phyloP scores from a whole-genome alignment of 2,797 vertebrate species.

The Acomys russatus region DNA sequence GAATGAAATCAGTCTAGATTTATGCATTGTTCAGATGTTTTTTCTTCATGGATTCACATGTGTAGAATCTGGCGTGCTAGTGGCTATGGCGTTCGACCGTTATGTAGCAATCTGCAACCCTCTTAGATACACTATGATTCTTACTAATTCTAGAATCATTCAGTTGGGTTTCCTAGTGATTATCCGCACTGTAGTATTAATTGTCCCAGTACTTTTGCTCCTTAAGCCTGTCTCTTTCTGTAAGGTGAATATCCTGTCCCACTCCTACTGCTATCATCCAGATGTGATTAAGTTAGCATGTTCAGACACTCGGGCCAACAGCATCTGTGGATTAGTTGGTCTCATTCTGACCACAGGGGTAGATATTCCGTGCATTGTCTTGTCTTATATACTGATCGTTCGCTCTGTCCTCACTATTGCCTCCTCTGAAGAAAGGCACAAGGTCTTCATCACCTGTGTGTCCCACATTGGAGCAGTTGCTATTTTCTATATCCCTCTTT shows the following conservation, averaged over 20 bases:
- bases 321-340: slow-evolving; percentile 85
- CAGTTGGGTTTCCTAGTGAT: slow-evolving; percentile 70
- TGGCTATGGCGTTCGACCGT: slow-evolving; percentile 90
- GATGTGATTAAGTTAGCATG: slow-evolving; percentile 89
- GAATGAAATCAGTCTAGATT: slow-evolving; percentile 85
- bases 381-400: slow-evolving; percentile 88
- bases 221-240: slow-evolving; percentile 81
- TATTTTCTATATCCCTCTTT: slow-evolving; percentile 82
- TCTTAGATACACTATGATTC: slow-evolving; percentile 86
- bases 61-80: slow-evolving; percentile 87
- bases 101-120: slow-evolving; percentile 90
- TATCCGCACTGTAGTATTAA: slow-evolving; percentile 9
- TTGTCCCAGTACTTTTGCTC: slow-evolving; percentile 79
- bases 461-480: slow-evolving; percentile 87
- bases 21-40: slow-evolving; percentile 90
- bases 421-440: slow-evolving; percentile 80
- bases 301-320: slow-evolving; percentile 81
- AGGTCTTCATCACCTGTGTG: slow-evolving; percentile 87
- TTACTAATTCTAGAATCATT: slow-evolving; percentile 85
- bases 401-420: slow-evolving; percentile 83
- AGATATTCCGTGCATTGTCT: slow-evolving; percentile 82
- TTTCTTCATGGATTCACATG: slow-evolving; percentile 88
- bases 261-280: slow-evolving; percentile 89
- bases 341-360: slow-evolving; percentile 80
- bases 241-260: slow-evolving; percentile 72